phyloP scores from a whole-genome alignment of 2,797 vertebrate genomes.

The Paratrypauchen microcephalus region DNA sequence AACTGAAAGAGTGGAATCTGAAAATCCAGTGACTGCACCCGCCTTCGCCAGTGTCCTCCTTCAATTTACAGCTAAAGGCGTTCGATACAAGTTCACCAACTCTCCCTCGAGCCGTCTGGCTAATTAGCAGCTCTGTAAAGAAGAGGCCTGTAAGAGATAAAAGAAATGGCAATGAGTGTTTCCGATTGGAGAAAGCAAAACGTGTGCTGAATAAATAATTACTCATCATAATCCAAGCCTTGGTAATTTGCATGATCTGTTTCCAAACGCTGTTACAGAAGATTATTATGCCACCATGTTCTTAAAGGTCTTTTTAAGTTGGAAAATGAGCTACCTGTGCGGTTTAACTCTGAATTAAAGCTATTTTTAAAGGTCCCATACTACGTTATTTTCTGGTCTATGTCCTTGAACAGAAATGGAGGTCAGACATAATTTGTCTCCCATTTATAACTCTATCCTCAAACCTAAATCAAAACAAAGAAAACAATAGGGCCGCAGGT shows the following conservation, averaged over 20 bases:
- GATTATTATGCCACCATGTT: too few relatives aligned
- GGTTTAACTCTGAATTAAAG: too few relatives aligned
- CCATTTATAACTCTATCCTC: too few relatives aligned
- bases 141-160: slow-evolving; percentile 46
- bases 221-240: background rate
- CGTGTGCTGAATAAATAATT: background rate
- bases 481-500: too few relatives aligned
- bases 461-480: too few relatives aligned
- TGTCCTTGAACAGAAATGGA: too few relatives aligned
- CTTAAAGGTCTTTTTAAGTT: too few relatives aligned
- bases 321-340: too few relatives aligned
- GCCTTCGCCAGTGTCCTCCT: slow-evolving; percentile 11
- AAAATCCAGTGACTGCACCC: slow-evolving; percentile 26
- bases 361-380: too few relatives aligned
- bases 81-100: slow-evolving; percentile 7
- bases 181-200: background rate
- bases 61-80: slow-evolving; percentile 30
- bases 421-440: too few relatives aligned
- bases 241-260: background rate
- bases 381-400: too few relatives aligned
- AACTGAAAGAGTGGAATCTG: slow-evolving; percentile 19
- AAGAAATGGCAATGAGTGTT: slow-evolving; percentile 8
- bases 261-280: too few relatives aligned
- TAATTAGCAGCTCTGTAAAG: slow-evolving; percentile 27
- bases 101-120: slow-evolving; percentile 21